Evolutionary conservation across 2,888 invertebrate species (phyloP), one percentile per base, ranked within the genome.

Genomic region (Melitaea athalia): DNA sequence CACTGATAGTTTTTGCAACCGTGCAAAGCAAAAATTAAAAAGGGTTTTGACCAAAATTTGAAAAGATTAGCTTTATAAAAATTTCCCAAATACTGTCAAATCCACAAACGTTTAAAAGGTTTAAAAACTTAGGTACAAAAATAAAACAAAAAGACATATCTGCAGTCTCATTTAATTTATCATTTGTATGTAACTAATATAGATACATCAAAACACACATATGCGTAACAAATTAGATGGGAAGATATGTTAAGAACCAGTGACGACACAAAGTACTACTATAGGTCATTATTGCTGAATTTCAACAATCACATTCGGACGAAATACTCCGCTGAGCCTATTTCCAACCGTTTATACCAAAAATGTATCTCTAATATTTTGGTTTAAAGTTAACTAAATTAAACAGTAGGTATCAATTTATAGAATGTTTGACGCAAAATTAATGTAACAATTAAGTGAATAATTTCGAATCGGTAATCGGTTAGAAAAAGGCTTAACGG

Each of bases 121-220:
- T 24, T 24, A 2, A 24, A 24, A 24, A 24, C 24, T 24, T 24
- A 24, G 24, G 24, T 24, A 24, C 53, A 71, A 71, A 79, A 79
- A 79, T 73, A 80, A 84, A 83, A 78, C 77, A 76, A 71, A 66
- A 74, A 77, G 77, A 76, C 81, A 81, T 88, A 81, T 88, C 74
- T 89, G 91, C 92, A 92, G 92, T 92, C 92, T 92, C 88, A 89
- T 92, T 91, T 91, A 87, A 86, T 88, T 85, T 85, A 88, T 87
- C 82, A 79, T 88, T 85, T 86, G 85, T 82, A 85, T 85, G 84
- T 80, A 87, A 89, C 88, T 91, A 89, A 87, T 85, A 85, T 85
- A 86, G 85, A 85, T 88, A 91, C 90, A 90, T 87, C 82, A 85
- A 90, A 89, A 91, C 91, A 91, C 89, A 89, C 87, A 89, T 24